phyloP scores from a whole-genome alignment of 2,888 invertebrate species.

The Vanessa cardui region DNA sequence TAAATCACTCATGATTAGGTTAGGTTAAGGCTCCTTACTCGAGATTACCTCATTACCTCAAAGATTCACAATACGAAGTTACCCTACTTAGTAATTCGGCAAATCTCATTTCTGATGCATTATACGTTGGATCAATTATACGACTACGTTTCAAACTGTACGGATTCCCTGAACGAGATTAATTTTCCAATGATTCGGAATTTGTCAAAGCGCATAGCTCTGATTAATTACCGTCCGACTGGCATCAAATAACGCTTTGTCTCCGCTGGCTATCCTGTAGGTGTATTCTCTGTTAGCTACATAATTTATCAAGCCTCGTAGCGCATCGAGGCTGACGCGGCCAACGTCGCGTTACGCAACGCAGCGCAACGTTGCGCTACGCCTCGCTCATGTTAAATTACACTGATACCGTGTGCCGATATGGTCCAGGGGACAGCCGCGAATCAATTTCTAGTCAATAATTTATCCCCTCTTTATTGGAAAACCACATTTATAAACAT shows the following conservation, averaged over 20 bases:
- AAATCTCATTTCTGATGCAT: too few relatives aligned
- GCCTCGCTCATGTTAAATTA: conserved; percentile 11
- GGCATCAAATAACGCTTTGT: background rate
- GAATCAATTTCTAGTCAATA: background rate
- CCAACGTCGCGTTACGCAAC: conserved; percentile 7
- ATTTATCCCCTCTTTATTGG: too few relatives aligned
- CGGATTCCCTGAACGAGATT: conserved; percentile 7
- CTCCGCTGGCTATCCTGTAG: background rate
- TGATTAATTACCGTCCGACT: background rate
- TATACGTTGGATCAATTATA: too few relatives aligned
- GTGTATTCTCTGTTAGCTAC: background rate
- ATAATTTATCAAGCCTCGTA: conserved; percentile 1
- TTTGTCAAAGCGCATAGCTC: conserved; percentile 3
- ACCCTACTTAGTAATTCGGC: too few relatives aligned
- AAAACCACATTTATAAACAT: too few relatives aligned
- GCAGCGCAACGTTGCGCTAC: conserved; percentile 8
- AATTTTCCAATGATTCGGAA: conserved; percentile 16
- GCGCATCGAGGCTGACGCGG: conserved; percentile 6
- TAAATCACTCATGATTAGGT: too few relatives aligned
- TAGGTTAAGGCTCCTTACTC: too few relatives aligned
- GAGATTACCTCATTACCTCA: too few relatives aligned
- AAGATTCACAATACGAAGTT: too few relatives aligned
- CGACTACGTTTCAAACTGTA: background rate
- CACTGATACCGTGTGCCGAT: background rate
- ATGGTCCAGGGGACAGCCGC: background rate